Percentiles rank a stretch among this genome's conserved stretches.
phyloP scores from a whole-genome alignment of 2,113 vertebrate genomes.

The Neopipo cinnamomea region DNA sequence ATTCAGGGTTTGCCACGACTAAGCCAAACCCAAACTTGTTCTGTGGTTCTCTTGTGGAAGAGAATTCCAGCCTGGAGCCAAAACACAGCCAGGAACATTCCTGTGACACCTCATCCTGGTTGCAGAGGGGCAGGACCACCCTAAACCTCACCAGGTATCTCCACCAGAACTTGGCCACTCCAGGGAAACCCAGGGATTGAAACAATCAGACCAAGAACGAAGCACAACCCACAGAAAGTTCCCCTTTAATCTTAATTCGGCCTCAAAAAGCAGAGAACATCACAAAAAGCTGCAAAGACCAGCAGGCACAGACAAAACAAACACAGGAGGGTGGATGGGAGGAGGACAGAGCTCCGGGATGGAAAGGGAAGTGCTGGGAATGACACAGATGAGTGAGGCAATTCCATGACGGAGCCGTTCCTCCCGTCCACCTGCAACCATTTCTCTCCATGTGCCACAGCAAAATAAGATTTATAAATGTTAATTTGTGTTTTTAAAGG shows the following conservation, averaged over 20 bases:
- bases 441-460: constrained; percentile 3
- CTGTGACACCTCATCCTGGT: not conserved
- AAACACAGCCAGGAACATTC: not conserved
- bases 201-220: not conserved
- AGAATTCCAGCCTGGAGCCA: not conserved
- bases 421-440: not conserved
- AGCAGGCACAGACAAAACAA: not conserved
- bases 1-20: not conserved
- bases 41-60: not conserved
- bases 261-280: not conserved
- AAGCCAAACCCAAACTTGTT: not conserved
- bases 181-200: not conserved
- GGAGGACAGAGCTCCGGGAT: not conserved
- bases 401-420: not conserved
- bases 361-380: not conserved
- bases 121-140: not conserved
- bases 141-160: not conserved
- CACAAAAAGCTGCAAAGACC: not conserved
- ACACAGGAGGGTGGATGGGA: not conserved
- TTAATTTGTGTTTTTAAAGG: constrained; percentile 72
- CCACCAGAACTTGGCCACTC: accelerated
- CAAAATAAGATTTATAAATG: constrained; percentile 69
- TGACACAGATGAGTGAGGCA: not conserved
- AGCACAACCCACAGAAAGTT: not conserved
- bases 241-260: not conserved